Evolutionary conservation across 2,797 vertebrate genomes (phyloP), one percentile per base, ranked within the genome.

Genomic region (Astyanax mexicanus): DNA sequence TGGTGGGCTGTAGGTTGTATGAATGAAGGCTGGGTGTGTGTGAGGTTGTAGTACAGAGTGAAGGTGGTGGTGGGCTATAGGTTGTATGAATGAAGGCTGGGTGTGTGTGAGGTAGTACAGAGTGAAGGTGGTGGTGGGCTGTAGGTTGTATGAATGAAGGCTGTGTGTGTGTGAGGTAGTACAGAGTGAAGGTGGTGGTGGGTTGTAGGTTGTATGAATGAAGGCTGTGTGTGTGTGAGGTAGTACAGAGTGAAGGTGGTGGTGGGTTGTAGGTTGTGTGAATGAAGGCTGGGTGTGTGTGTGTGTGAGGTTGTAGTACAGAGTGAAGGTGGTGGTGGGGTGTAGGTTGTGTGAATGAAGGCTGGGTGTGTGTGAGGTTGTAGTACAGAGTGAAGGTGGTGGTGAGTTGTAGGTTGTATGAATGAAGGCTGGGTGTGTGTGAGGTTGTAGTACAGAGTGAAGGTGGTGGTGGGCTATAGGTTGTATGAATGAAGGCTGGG

Each of bases 321-420:
- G 51, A 55, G 40, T 7, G 49, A 55, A 42, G 51, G 51, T n/a
- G n/a, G n/a, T n/a, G n/a, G n/a, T n/a, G n/a, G n/a, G n/a, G n/a
- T n/a, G n/a, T n/a, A n/a, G n/a, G 77, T 45, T 80, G 42, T 61
- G 69, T 68, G 70, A 68, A 51, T 73, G 77, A 65, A 65, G 35
- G 42, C 17, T 58, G 55, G 27, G 70, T 13, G 49, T 42, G 49
- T 55, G 55, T 29, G 6, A 55, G 67, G 37, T 11, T 55, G 55
- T 69, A 54, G 38, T 69, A 42, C 19, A 38, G 51, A 55, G 40
- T 7, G 49, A 55, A 42, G 51, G 51, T n/a, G 81, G 77, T 72
- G 74, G 67, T 62, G 47, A 38, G 35, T 64, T 32, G 73, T 37
- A 62, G 80, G 77, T 45, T 80, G 42, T 61, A 69, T 68, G 70